A percentile compares a stretch with the other conserved stretches of the same genome.
Evolutionary conservation across 2,797 vertebrate genomes (phyloP).

Genomic region (Petrocephalus schoutedeni): DNA sequence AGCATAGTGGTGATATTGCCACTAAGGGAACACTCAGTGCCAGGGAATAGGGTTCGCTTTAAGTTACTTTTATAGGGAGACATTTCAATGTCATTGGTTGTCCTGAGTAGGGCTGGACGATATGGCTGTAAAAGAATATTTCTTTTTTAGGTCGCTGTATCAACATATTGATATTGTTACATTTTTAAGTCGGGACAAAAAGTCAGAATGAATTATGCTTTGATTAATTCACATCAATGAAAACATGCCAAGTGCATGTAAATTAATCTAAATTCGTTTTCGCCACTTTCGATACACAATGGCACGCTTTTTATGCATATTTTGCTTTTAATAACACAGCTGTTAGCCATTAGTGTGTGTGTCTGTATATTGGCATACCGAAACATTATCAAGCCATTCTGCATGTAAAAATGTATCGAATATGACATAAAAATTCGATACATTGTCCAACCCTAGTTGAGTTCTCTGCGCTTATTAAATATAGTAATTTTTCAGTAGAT

Average conservation of each 20-base stretch:
- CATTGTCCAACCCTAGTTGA: background rate
- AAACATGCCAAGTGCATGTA: background rate
- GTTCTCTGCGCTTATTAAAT: background rate
- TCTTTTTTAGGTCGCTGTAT: background rate
- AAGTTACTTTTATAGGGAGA: background rate
- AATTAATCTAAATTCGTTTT: no score
- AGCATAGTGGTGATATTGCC: background rate
- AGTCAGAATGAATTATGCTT: background rate
- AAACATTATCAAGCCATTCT: background rate
- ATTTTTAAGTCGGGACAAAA: background rate
- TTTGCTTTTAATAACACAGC: no score
- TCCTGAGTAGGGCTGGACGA: background rate
- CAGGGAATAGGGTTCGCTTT: background rate
- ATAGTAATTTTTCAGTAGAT: background rate
- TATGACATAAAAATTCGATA: background rate
- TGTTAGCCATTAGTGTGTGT: no score
- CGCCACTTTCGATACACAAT: background rate
- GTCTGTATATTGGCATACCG: background rate
- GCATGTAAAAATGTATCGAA: background rate
- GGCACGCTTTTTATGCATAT: background rate
- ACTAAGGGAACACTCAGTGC: background rate
- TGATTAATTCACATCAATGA: background rate
- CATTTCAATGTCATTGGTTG: background rate
- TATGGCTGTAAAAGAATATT: background rate
- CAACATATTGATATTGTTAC: background rate